Evolutionary conservation across 2,888 invertebrate genomes (phyloP).

Genomic region (Aphodius sticticus): DNA sequence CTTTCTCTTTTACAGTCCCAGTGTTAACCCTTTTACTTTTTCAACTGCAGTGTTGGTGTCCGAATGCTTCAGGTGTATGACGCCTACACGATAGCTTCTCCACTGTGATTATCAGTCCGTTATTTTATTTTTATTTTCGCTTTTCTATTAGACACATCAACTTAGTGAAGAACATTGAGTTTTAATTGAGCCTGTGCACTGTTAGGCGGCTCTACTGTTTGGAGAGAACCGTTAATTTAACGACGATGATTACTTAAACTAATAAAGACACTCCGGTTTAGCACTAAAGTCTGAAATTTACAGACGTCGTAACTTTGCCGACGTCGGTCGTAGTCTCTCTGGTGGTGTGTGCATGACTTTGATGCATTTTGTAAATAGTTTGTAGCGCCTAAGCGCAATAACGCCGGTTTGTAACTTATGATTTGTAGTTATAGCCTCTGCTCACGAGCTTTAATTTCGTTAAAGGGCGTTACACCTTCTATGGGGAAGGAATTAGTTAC

Average conservation of each 20-base stretch:
- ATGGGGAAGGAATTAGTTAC: not conserved
- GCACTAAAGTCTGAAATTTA: not conserved
- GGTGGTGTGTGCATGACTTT: not conserved
- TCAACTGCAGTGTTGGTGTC: not conserved
- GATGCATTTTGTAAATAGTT: not conserved
- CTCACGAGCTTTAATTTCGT: not conserved
- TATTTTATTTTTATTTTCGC: not conserved
- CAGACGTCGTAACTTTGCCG: not conserved
- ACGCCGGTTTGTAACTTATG: not conserved
- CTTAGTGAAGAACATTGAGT: not conserved
- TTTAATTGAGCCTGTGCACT: not conserved
- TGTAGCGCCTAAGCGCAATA: not conserved
- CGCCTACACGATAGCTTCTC: not conserved
- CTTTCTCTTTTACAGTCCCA: not conserved
- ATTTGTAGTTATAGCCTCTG: not conserved
- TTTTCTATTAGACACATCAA: not conserved
- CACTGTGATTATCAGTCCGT: not conserved
- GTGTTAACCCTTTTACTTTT: not conserved
- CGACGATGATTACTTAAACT: constrained; percentile 4
- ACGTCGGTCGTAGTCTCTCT: not conserved
- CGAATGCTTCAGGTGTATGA: not conserved
- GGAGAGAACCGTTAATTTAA: not conserved
- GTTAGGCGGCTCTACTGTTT: too few relatives aligned
- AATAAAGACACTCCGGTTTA: constrained; percentile 4
- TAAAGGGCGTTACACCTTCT: not conserved